Evolutionary conservation across 2,888 invertebrate species (phyloP).

Genomic region (Pterobdella sp.): DNA sequence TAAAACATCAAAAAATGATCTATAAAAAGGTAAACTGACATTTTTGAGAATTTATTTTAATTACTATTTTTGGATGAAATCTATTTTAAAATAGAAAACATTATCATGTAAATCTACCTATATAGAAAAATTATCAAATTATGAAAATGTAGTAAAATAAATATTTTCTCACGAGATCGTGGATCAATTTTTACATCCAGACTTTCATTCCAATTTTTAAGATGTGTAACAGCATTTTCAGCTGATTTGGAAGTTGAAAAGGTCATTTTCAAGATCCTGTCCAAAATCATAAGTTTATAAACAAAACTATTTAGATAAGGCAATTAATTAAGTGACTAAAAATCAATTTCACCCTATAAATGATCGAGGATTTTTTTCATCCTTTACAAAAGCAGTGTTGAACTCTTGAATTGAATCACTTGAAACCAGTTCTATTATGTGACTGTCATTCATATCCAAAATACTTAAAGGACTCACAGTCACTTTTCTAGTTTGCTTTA

Average conservation of each 20-base stretch:
- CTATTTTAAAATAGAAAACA: too few relatives aligned
- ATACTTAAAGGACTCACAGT: constrained; percentile 14
- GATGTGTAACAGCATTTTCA: constrained; percentile 11
- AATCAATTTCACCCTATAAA: constrained; percentile 17
- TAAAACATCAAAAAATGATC: too few relatives aligned
- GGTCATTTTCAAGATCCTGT: constrained; percentile 23
- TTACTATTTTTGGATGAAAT: too few relatives aligned
- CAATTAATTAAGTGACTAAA: not conserved
- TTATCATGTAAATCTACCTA: too few relatives aligned
- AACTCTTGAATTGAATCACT: constrained; percentile 19
- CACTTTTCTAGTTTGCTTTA: constrained; percentile 27
- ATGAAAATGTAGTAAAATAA: too few relatives aligned
- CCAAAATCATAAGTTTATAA: constrained; percentile 1
- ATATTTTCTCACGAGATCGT: constrained; percentile 18
- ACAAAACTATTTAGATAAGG: not conserved
- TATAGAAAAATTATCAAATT: too few relatives aligned
- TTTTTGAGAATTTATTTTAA: too few relatives aligned
- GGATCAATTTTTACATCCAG: constrained; percentile 24
- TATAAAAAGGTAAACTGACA: too few relatives aligned
- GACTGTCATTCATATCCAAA: constrained; percentile 18
- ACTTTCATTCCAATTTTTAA: constrained; percentile 20
- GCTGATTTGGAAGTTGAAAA: constrained; percentile 30
- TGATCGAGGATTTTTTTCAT: not conserved
- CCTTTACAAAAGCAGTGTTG: constrained; percentile 19
- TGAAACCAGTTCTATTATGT: constrained; percentile 20